Evolutionary conservation across 1,140 invertebrate genomes (phyloP).

Genomic region (honey bee (Apis mellifera)): DNA sequence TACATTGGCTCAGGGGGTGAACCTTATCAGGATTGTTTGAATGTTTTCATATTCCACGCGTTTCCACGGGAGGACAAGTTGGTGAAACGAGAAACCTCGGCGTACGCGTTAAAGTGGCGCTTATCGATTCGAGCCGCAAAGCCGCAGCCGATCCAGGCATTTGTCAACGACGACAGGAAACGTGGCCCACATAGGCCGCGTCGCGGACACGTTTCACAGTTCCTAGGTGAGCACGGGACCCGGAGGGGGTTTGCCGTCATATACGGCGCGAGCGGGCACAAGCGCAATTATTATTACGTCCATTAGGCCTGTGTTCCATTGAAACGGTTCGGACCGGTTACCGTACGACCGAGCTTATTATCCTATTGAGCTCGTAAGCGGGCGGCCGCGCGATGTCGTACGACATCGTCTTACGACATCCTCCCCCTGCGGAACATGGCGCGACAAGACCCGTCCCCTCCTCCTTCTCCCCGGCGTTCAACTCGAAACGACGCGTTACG

Average conservation of each 20-base stretch:
- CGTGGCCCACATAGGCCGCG: constrained; percentile 46
- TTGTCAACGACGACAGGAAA: constrained; percentile 53
- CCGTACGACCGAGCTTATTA: constrained; percentile 70
- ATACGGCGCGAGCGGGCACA: constrained; percentile 47
- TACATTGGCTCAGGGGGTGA: too few relatives aligned
- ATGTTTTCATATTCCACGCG: constrained; percentile 15
- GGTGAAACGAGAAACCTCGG: constrained; percentile 21
- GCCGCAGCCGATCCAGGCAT: constrained; percentile 47
- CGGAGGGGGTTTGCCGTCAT: background rate
- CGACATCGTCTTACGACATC: constrained; percentile 70
- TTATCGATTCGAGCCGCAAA: constrained; percentile 47
- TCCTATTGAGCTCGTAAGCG: constrained; percentile 78
- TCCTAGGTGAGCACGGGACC: background rate
- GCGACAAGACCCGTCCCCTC: constrained; percentile 53
- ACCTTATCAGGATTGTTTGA: too few relatives aligned
- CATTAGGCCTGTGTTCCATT: constrained; percentile 69
- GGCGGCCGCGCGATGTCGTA: constrained; percentile 66
- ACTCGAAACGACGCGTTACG: constrained; percentile 38
- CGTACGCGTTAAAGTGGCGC: constrained; percentile 38
- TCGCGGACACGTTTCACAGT: constrained; percentile 25
- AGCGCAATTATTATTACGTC: constrained; percentile 74
- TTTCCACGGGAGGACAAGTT: background rate
- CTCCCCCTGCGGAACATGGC: constrained; percentile 45
- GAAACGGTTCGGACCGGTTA: constrained; percentile 57
- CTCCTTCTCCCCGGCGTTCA: background rate